Evolutionary conservation across 1,140 invertebrate genomes (phyloP).

Genomic region (Andricus grossulariae): DNA sequence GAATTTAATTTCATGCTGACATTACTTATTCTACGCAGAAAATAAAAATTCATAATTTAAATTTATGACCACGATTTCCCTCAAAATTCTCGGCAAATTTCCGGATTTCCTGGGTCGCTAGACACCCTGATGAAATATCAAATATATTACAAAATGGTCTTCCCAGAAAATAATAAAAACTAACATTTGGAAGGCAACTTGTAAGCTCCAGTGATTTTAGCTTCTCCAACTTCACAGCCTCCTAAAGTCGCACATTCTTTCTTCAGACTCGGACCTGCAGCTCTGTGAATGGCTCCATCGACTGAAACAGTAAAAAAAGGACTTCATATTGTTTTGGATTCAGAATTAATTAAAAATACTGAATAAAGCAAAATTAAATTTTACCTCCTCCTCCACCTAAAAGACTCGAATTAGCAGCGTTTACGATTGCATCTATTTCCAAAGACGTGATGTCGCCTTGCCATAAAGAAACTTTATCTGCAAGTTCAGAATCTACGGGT

Average conservation of each 20-base stretch:
- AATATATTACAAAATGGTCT: too few species aligned
- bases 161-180: conserved; percentile 49
- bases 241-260: conserved; percentile 84
- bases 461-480: conserved; percentile 82
- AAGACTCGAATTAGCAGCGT: conserved; percentile 90
- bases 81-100: too few species aligned
- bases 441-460: conserved; percentile 91
- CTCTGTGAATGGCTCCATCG: conserved; percentile 90
- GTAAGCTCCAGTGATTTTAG: conserved; percentile 89
- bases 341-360: background rate
- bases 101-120: too few species aligned
- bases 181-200: conserved; percentile 86
- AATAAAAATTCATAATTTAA: too few species aligned
- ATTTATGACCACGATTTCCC: too few species aligned
- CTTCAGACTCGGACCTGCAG: conserved; percentile 81
- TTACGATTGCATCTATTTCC: conserved; percentile 93
- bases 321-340: background rate
- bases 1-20: too few species aligned
- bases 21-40: too few species aligned
- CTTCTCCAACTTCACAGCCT: conserved; percentile 86
- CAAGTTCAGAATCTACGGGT: conserved; percentile 71
- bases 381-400: conserved; percentile 87
- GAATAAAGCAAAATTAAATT: background rate
- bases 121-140: too few species aligned
- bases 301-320: conserved; percentile 74